Percentiles rank a stretch among this genome's conserved stretches.
Conservation (phyloP, 2,113 vertebrate genomes). For the Pelecanoides urinatrix region DNA sequence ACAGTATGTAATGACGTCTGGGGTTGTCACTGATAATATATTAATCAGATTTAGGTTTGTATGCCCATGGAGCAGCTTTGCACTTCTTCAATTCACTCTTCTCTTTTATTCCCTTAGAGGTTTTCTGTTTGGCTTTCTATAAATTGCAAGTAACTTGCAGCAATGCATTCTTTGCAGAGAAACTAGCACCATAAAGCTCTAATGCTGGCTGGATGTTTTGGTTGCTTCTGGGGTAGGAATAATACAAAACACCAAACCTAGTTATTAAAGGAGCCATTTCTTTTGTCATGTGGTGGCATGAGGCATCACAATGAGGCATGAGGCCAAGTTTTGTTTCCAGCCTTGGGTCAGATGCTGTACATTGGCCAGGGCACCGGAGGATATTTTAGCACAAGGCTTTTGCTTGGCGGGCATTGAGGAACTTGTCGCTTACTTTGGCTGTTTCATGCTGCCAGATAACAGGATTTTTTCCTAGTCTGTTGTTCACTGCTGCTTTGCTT, state of each 20-base stretch:
- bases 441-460: slow-evolving; percentile 13
- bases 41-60: background rate
- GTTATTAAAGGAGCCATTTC: background rate
- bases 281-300: background rate
- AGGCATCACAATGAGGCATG: background rate
- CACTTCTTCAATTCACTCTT: background rate
- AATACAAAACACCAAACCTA: background rate
- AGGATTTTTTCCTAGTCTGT: slow-evolving; percentile 25
- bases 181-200: background rate
- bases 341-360: slow-evolving; percentile 10
- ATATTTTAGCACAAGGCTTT: slow-evolving; percentile 32
- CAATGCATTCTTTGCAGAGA: background rate
- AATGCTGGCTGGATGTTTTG: background rate
- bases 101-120: background rate
- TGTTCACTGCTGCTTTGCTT: slow-evolving; percentile 15
- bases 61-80: background rate
- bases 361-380: background rate
- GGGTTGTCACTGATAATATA: background rate
- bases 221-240: background rate
- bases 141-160: background rate
- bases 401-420: slow-evolving; percentile 20
- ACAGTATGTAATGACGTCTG: background rate
- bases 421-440: slow-evolving; percentile 45
- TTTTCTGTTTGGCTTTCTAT: background rate
- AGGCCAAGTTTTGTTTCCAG: slow-evolving; percentile 17